Evolutionary conservation across 2,888 invertebrate species (phyloP), one percentile per base, ranked within the genome.

Genomic region (Abrostola triplasia): DNA sequence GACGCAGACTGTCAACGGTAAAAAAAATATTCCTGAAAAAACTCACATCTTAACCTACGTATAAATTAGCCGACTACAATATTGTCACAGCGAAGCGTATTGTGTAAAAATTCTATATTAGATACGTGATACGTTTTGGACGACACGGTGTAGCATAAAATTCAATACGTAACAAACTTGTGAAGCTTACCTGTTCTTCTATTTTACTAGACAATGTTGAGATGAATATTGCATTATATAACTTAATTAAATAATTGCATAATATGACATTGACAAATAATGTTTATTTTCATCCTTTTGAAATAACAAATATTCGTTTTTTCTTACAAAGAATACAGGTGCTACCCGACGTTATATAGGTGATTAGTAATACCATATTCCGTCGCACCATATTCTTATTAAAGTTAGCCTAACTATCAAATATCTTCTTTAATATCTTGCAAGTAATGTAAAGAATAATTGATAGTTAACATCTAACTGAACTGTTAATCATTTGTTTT

Each of bases 61-160:
- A 70, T 79, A 83, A 79, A 77, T 77, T 81, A 86, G 86, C 84
- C 64, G 73, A 64, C 79, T 88, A 88, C 70, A 35, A 84, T 92
- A 92, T 92, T 92, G 91, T 92, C 92, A 84, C 73, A 84, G 87
- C 87, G 64, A 92, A 92, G 90, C 92, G 88, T 90, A 75, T 67
- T 69, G 57, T 77, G 67, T 73, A 73, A 72, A 77, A 71, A 74
- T 75, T 62, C 50, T 60, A 48, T 73, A 66, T 24, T 48, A 38
- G 40, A 24, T 59, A 58, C 41, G 44, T 56, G 60, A 54, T 49
- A 8, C 38, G 38, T 53, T 40, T 13, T 5, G 51, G 44, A 48
- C 10, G 36, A 61, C 42, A 65, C 60, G 55, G 56, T 72, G 61
- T 67, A 67, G 55, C 42, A 56, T 47, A 59, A 53, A 60, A 62